Evolutionary conservation across 2,888 invertebrate genomes (phyloP).

Genomic region (Polydrusus pterygomalis): DNA sequence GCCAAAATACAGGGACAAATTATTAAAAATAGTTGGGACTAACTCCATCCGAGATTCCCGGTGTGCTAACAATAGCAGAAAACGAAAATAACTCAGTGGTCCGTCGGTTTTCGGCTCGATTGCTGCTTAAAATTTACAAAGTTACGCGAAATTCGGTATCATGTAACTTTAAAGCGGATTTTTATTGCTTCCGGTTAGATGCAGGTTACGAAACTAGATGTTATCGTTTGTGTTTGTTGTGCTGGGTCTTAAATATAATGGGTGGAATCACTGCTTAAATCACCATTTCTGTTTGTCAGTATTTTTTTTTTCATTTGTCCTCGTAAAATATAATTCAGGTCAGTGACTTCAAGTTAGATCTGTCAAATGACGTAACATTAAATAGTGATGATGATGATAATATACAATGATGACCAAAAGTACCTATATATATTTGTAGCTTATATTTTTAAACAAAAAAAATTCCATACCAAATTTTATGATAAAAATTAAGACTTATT

Average conservation of each 20-base stretch:
- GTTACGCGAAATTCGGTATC: conserved; percentile 16
- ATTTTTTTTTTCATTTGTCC: too few relatives aligned
- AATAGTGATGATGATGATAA: not conserved
- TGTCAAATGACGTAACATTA: conserved; percentile 9
- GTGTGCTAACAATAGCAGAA: conserved; percentile 65
- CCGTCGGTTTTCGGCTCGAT: conserved; percentile 63
- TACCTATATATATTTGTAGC: too few relatives aligned
- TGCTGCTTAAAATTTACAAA: conserved; percentile 55
- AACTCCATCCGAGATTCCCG: conserved; percentile 61
- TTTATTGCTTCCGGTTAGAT: conserved; percentile 18
- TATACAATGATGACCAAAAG: too few relatives aligned
- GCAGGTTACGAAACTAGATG: not conserved
- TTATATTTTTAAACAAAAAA: not conserved
- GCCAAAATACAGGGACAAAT: conserved; percentile 59
- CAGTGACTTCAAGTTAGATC: conserved; percentile 1
- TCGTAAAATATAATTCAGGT: not conserved
- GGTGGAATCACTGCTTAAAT: too few relatives aligned
- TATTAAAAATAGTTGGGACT: conserved; percentile 57
- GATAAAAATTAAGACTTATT: too few relatives aligned
- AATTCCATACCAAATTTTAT: not conserved
- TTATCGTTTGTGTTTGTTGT: not conserved
- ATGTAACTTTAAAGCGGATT: conserved; percentile 19
- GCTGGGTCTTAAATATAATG: too few relatives aligned
- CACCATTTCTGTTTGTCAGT: too few relatives aligned
- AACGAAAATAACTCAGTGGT: conserved; percentile 69